Conservation (phyloP, 2,113 vertebrate genomes). For the Onychorhynchus coronatus region DNA sequence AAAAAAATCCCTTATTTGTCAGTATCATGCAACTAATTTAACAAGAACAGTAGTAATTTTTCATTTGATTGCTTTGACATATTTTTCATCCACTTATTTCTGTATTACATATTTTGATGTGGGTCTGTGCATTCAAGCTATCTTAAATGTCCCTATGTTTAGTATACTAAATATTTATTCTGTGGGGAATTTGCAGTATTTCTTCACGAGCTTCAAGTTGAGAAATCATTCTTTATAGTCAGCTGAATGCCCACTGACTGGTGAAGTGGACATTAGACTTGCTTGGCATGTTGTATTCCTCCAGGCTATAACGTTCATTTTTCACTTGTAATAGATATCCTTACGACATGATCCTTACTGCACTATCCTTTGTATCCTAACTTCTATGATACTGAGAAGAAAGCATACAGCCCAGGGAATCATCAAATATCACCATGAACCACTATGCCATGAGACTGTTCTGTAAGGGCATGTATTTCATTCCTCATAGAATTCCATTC, state of each 20-base stretch:
- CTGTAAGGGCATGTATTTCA: background rate
- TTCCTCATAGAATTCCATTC: background rate
- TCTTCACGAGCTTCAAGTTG: background rate
- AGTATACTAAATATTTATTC: background rate
- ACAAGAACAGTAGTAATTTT: background rate
- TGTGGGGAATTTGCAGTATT: background rate
- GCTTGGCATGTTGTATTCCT: background rate
- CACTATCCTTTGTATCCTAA: background rate
- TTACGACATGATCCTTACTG: background rate
- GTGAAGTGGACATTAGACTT: background rate
- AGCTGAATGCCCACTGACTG: background rate
- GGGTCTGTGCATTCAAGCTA: background rate
- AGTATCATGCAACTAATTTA: background rate
- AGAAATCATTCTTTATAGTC: background rate
- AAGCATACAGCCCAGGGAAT: background rate
- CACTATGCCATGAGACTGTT: background rate
- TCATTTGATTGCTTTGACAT: background rate
- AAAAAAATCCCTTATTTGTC: background rate
- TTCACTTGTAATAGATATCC: background rate
- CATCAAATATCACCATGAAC: background rate
- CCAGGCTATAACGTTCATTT: background rate
- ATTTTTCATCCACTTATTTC: background rate
- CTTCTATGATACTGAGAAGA: background rate
- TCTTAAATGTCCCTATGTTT: background rate
- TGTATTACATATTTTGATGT: background rate